phyloP scores from a whole-genome alignment of 2,888 invertebrate species.

The Calephelis perditalis region DNA sequence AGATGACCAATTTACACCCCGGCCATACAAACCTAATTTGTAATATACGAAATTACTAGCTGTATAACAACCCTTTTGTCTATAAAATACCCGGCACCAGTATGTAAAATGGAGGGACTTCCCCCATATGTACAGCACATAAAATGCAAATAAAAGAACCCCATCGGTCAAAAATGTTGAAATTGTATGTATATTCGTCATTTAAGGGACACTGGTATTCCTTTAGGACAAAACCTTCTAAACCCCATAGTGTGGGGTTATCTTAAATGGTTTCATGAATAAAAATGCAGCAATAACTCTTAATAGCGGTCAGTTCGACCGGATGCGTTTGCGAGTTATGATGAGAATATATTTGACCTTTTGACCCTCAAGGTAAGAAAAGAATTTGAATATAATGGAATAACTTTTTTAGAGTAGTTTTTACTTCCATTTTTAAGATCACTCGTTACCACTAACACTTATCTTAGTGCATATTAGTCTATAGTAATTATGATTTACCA shows the following conservation, averaged over 20 bases:
- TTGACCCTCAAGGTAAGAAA: neutral
- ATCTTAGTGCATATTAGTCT: too few species aligned
- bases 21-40: too few species aligned
- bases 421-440: too few species aligned
- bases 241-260: slow-evolving; percentile 42
- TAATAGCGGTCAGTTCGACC: slow-evolving; percentile 59
- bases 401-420: neutral
- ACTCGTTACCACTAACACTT: too few species aligned
- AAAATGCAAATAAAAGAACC: slow-evolving; percentile 12
- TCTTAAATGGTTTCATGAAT: slow-evolving; percentile 70
- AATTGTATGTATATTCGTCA: slow-evolving; percentile 10
- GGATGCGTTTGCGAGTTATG: slow-evolving; percentile 55
- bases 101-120: slow-evolving; percentile 7
- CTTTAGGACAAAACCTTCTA: slow-evolving; percentile 29
- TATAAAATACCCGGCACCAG: slow-evolving; percentile 2
- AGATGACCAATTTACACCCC: too few species aligned
- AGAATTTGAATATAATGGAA: neutral
- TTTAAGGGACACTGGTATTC: slow-evolving; percentile 31
- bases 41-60: neutral
- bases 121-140: slow-evolving; percentile 12
- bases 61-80: slow-evolving; percentile 10
- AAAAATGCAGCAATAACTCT: slow-evolving; percentile 69
- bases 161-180: slow-evolving; percentile 10
- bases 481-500: too few species aligned
- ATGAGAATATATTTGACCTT: slow-evolving; percentile 23